Base-by-base conservation (phyloP, 2,888 invertebrate genomes). In the Cactoblastis cactorum region DNA sequence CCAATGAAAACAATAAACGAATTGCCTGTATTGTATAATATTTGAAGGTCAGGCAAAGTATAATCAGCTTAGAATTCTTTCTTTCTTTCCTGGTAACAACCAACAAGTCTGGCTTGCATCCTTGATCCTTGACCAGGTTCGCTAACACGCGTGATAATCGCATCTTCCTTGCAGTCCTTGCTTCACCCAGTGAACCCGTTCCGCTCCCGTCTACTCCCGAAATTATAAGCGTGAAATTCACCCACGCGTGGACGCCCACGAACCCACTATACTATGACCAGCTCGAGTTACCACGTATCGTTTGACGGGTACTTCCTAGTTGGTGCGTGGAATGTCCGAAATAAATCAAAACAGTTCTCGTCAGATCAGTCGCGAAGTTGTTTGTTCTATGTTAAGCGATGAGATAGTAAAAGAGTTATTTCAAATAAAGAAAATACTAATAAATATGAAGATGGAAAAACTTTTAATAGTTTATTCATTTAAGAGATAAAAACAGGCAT, bases 171-270 rank as follows among this genome's bases (percentile, higher is more conserved):
- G 56, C 28, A 46, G 52, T 28, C 53, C 46, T 53, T 54, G 53
- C 49, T 37, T 39, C 48, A 28, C 53, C 53, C 33, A 46, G 15
- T 51, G 49, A 45, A 50, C 37, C 51, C 61, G 67, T 71, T 69
- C 72, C 74, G 73, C 65, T 66, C 58, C 63, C 69, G 62, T 63
- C 64, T 68, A 59, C 66, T 69, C 63, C 71, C 70, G 62, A 71
- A 76, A 65, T 74, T 74, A 71, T 67, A 66, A 74, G 74, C 81
- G 77, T 80, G 80, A 75, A 77, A 78, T 61, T 65, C 72, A 72
- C 73, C 74, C 69, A 78, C 80, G 75, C 76, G 62, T 63, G 64
- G 24, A 24, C 65, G 59, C 67, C 71, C 61, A 67, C 69, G 47
- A 34, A 66, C 28, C 15, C 3, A 48, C 48, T 32, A 22, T 9